These are phyloP conservation scores for Octodonta nipae DNA, from an alignment of 2,888 invertebrate species.

Conservation along the genomic window DNA sequence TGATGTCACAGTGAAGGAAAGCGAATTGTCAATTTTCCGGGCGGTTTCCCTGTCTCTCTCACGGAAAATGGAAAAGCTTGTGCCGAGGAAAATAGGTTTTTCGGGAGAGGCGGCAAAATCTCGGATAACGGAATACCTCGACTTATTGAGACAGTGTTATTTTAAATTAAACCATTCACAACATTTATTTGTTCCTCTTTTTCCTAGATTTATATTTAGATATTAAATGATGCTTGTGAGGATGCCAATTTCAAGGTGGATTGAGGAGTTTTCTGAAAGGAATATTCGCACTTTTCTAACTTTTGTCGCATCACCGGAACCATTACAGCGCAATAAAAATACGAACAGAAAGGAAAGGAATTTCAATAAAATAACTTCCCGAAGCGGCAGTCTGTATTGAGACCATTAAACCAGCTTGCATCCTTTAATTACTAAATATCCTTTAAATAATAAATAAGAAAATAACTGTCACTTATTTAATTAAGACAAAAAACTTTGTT, in stretches of 20 bases:
- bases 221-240: slow-evolving; percentile 10
- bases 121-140: slow-evolving; percentile 31
- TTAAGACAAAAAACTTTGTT: too few species aligned
- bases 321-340: too few species aligned
- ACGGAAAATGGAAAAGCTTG: slow-evolving; percentile 31
- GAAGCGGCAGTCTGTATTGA: too few species aligned
- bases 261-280: not conserved
- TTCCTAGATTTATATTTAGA: slow-evolving; percentile 17
- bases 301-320: too few species aligned
- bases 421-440: too few species aligned
- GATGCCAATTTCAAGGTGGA: slow-evolving; percentile 2
- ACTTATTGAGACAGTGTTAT: slow-evolving; percentile 31
- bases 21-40: slow-evolving; percentile 59
- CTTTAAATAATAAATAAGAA: too few species aligned
- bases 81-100: slow-evolving; percentile 26
- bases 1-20: slow-evolving; percentile 29
- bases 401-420: too few species aligned
- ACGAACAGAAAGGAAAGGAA: too few species aligned
- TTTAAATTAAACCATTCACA: slow-evolving; percentile 19
- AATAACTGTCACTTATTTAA: too few species aligned
- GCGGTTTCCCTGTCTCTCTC: slow-evolving; percentile 41
- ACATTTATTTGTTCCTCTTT: slow-evolving; percentile 16
- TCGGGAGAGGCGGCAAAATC: slow-evolving; percentile 18
- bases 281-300: too few species aligned
- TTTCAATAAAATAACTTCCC: too few species aligned